Conservation (phyloP, 2,888 invertebrate genomes). For the Ophonus ardosiacus region DNA sequence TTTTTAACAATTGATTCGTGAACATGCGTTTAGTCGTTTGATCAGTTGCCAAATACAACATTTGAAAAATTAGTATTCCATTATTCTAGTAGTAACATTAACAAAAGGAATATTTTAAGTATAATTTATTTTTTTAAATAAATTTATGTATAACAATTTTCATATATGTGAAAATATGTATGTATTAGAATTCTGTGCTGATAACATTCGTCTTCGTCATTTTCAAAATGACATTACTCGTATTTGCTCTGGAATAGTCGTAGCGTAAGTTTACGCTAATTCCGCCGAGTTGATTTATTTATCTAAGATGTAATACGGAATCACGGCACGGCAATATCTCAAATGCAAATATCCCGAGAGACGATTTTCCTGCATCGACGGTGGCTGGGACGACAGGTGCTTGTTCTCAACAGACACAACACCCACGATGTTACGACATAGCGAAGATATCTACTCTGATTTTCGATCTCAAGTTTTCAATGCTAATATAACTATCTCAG, state of each 20-base stretch:
- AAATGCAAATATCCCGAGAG: conserved; percentile 53
- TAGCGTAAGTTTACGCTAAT: conserved; percentile 44
- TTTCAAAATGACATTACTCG: conserved; percentile 29
- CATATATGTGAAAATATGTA: too few species aligned
- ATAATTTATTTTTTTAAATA: too few species aligned
- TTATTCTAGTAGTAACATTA: too few species aligned
- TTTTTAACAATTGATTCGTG: too few species aligned
- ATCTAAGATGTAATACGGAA: conserved; percentile 49
- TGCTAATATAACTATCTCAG: conserved; percentile 1
- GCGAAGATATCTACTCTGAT: conserved; percentile 8
- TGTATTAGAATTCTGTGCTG: too few species aligned
- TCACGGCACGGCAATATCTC: conserved; percentile 45
- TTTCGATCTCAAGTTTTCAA: neutral
- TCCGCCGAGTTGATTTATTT: conserved; percentile 54
- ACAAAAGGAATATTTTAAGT: too few species aligned
- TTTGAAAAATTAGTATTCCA: too few species aligned
- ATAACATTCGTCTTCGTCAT: neutral
- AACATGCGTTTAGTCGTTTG: too few species aligned
- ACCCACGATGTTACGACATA: conserved; percentile 24
- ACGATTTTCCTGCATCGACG: conserved; percentile 27
- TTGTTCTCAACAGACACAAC: conserved; percentile 43
- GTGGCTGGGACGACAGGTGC: conserved; percentile 53
- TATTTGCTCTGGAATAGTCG: conserved; percentile 28
- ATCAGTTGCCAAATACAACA: too few species aligned
- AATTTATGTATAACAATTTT: too few species aligned